Conservation (phyloP, 2,888 invertebrate species). For the Trichopria drosophilae region DNA sequence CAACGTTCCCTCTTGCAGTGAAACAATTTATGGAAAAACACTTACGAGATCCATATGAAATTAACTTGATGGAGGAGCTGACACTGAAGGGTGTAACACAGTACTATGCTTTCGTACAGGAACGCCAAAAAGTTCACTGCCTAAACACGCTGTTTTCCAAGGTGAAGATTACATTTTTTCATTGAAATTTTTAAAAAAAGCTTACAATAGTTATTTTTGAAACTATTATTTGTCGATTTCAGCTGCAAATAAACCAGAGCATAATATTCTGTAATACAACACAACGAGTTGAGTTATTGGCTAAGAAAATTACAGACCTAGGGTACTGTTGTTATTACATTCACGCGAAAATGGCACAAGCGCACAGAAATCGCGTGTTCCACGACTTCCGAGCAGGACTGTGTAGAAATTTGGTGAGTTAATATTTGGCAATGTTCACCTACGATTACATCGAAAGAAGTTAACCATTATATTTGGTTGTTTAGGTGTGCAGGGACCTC, state of each 20-base stretch:
- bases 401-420: constrained; percentile 87
- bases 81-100: constrained; percentile 99
- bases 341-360: constrained; percentile 99
- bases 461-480: not conserved
- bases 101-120: constrained; percentile 99
- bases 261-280: constrained; percentile 99
- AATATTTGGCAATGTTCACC: not conserved
- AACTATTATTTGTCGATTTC: too few relatives aligned
- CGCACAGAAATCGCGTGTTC: constrained; percentile 97
- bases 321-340: constrained; percentile 99
- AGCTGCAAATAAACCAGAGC: constrained; percentile 99
- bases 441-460: not conserved
- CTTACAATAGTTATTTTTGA: constrained; percentile 21
- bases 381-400: constrained; percentile 98
- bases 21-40: constrained; percentile 99
- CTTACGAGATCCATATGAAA: constrained; percentile 96
- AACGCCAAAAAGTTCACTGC: constrained; percentile 99
- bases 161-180: constrained; percentile 66
- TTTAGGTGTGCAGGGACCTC: constrained; percentile 79
- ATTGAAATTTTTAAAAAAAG: constrained; percentile 7
- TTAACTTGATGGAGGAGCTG: constrained; percentile 99
- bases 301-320: constrained; percentile 99
- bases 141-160: constrained; percentile 99
- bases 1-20: constrained; percentile 98
- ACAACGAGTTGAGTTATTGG: constrained; percentile 96